phyloP scores from a whole-genome alignment of 2,888 invertebrate genomes.

The Campoplex nolae region DNA sequence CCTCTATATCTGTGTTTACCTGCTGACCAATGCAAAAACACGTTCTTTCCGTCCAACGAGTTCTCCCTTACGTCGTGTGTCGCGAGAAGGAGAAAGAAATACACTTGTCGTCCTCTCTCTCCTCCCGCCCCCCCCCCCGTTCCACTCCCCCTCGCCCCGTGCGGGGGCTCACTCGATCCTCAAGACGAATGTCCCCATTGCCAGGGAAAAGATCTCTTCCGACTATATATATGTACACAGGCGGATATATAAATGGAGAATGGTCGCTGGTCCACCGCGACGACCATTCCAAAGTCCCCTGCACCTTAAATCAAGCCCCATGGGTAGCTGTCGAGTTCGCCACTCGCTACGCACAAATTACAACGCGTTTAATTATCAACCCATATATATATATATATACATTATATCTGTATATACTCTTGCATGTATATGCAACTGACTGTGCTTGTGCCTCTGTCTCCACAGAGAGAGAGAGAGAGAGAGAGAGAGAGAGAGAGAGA shows the following conservation, averaged over 20 bases:
- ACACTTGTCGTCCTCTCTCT: background rate
- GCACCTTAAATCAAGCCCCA: constrained; percentile 78
- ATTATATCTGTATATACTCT: background rate
- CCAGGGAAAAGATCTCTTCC: background rate
- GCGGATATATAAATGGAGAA: background rate
- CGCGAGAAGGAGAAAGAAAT: constrained; percentile 5
- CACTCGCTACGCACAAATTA: constrained; percentile 74
- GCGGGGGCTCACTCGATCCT: constrained; percentile 34
- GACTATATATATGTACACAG: background rate
- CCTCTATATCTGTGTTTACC: background rate
- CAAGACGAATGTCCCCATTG: constrained; percentile 57
- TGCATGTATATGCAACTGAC: background rate
- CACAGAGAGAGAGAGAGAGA: constrained; percentile 10
- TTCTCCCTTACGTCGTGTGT: constrained; percentile 5
- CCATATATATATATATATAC: constrained; percentile 68
- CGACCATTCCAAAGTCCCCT: constrained; percentile 57
- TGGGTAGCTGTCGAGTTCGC: constrained; percentile 71
- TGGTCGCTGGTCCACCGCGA: constrained; percentile 13
- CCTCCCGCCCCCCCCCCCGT: too few species aligned
- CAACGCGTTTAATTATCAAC: constrained; percentile 79
- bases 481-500: constrained; percentile 12
- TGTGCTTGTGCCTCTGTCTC: background rate
- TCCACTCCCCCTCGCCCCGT: background rate
- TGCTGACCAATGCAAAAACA: constrained; percentile 38
- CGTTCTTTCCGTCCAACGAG: constrained; percentile 19